phyloP scores from a whole-genome alignment of 2,888 invertebrate species.

The Drosophila bunnanda region DNA sequence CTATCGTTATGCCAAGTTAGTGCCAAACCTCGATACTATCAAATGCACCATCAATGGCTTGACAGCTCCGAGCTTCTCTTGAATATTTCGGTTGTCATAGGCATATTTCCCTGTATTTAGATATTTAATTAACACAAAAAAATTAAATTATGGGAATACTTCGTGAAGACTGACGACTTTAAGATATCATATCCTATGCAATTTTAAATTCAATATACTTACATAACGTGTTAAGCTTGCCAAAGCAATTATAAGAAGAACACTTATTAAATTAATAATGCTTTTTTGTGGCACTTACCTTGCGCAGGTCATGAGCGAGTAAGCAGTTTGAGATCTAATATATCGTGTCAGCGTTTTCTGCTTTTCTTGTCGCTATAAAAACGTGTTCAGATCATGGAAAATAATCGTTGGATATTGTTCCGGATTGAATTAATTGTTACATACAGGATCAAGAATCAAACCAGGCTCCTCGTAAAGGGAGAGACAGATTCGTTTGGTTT shows the following conservation, averaged over 20 bases:
- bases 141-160: not conserved
- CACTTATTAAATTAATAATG: not conserved
- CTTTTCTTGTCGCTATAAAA: not conserved
- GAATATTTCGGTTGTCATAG: not conserved
- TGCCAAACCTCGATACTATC: no score
- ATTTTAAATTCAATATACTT: not conserved
- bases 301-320: not conserved
- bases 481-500: not conserved
- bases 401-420: not conserved
- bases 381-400: not conserved
- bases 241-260: not conserved
- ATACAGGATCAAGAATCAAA: not conserved
- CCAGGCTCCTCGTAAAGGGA: no score
- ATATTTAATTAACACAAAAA: not conserved
- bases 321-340: conserved; percentile 4
- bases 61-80: not conserved
- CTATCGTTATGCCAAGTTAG: no score
- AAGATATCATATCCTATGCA: not conserved
- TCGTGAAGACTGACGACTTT: not conserved
- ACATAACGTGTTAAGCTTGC: not conserved
- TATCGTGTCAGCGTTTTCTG: not conserved
- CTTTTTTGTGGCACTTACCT: not conserved
- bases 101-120: not conserved
- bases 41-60: not conserved
- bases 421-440: not conserved